phyloP scores from a whole-genome alignment of 1,140 invertebrate species.

The Penaeus indicus region DNA sequence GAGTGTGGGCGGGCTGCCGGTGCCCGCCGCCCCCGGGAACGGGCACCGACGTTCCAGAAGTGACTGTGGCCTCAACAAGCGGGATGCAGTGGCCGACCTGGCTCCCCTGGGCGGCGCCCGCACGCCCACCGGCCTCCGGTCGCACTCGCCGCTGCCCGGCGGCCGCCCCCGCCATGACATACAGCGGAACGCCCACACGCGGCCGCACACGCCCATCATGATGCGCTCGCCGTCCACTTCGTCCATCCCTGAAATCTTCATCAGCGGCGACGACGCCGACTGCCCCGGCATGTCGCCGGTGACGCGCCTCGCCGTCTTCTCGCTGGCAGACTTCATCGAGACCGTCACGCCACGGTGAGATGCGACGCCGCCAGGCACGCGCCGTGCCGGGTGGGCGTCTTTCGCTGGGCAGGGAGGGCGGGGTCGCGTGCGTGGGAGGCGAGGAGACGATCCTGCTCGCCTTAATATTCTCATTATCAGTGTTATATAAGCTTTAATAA shows the following conservation, averaged over 20 bases:
- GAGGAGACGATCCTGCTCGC: too few species aligned
- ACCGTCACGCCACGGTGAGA: conserved; percentile 26
- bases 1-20: conserved; percentile 50
- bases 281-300: conserved; percentile 38
- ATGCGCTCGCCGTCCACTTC: conserved; percentile 50
- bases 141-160: not conserved
- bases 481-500: too few species aligned
- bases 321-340: conserved; percentile 55
- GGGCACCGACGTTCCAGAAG: conserved; percentile 48
- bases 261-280: conserved; percentile 45
- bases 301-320: conserved; percentile 53
- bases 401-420: not conserved
- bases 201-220: conserved; percentile 38
- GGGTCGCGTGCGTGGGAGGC: too few species aligned
- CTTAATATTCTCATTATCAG: too few species aligned
- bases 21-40: conserved; percentile 9
- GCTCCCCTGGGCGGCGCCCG: conserved; percentile 1
- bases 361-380: not conserved
- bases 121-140: not conserved
- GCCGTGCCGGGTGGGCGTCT: not conserved
- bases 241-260: conserved; percentile 55
- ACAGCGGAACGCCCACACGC: conserved; percentile 31
- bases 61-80: conserved; percentile 51
- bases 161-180: not conserved
- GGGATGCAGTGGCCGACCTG: conserved; percentile 24